Conservation (phyloP, 2,888 invertebrate genomes). For the Pandemis heparana region DNA sequence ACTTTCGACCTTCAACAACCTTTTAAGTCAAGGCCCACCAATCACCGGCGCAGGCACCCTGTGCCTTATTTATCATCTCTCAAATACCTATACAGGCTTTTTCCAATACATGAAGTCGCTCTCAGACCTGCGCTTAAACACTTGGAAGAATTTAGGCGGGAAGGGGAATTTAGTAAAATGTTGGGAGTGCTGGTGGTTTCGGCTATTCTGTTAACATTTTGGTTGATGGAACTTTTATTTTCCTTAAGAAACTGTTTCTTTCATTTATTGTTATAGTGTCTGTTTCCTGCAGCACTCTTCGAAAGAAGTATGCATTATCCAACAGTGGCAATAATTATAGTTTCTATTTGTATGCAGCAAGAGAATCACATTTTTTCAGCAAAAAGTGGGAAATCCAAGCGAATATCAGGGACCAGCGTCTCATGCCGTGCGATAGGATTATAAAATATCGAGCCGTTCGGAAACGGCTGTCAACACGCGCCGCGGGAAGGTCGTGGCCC, state of each 20-base stretch:
- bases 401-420: neutral
- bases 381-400: neutral
- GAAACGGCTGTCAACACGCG: conserved; percentile 15
- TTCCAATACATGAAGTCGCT: conserved; percentile 23
- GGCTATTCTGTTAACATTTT: neutral
- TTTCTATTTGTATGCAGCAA: no score
- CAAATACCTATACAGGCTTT: conserved; percentile 15
- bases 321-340: no score
- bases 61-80: conserved; percentile 33
- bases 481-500: conserved; percentile 5
- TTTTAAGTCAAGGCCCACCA: conserved; percentile 11
- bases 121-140: conserved; percentile 8
- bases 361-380: neutral
- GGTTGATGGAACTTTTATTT: no score
- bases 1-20: conserved; percentile 6
- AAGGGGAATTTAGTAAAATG: neutral
- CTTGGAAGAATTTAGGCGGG: neutral
- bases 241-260: no score
- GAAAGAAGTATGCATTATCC: no score
- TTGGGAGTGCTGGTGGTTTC: neutral
- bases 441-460: conserved; percentile 22
- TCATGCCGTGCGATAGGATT: conserved; percentile 1
- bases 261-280: no score
- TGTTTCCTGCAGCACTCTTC: no score
- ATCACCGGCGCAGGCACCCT: conserved; percentile 12